Conservation (phyloP, 2,797 vertebrate genomes). For the Argentina silus region DNA sequence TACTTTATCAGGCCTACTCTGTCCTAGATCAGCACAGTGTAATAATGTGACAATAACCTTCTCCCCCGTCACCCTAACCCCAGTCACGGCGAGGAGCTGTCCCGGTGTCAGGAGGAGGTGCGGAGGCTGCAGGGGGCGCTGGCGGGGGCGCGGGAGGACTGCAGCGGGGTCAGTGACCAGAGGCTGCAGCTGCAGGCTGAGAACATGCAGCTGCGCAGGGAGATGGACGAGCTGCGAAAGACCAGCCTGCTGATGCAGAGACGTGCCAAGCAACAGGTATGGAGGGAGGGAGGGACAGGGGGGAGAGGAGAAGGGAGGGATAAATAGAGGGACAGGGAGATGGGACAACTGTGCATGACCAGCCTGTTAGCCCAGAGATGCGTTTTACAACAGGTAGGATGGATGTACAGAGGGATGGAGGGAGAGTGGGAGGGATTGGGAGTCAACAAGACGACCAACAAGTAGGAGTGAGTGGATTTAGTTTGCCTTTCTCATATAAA, state of each 20-base stretch:
- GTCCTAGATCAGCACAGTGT: too few species aligned
- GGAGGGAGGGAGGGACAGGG: too few species aligned
- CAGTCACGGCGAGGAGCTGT: constrained; percentile 89
- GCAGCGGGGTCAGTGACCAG: constrained; percentile 84
- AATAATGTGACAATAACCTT: too few species aligned
- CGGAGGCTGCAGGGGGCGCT: constrained; percentile 83
- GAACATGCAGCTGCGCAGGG: constrained; percentile 84
- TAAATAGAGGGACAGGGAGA: constrained; percentile 78
- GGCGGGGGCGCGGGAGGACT: constrained; percentile 82
- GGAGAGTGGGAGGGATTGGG: neutral
- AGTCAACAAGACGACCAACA: neutral
- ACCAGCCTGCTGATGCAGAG: constrained; percentile 78
- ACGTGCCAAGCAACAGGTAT: constrained; percentile 88
- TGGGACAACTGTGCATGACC: too few species aligned
- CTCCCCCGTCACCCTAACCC: constrained; percentile 4
- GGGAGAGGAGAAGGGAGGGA: neutral
- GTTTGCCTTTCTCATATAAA: too few species aligned
- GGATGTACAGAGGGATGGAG: too few species aligned
- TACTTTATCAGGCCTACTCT: too few species aligned
- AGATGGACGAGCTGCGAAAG: constrained; percentile 86
- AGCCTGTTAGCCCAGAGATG: too few species aligned
- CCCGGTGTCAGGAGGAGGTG: constrained; percentile 84
- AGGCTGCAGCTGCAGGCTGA: constrained; percentile 90
- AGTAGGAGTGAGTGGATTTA: too few species aligned
- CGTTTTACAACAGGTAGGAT: constrained; percentile 88